phyloP scores from a whole-genome alignment of 1,140 invertebrate genomes.

The Plutomurus gul region DNA sequence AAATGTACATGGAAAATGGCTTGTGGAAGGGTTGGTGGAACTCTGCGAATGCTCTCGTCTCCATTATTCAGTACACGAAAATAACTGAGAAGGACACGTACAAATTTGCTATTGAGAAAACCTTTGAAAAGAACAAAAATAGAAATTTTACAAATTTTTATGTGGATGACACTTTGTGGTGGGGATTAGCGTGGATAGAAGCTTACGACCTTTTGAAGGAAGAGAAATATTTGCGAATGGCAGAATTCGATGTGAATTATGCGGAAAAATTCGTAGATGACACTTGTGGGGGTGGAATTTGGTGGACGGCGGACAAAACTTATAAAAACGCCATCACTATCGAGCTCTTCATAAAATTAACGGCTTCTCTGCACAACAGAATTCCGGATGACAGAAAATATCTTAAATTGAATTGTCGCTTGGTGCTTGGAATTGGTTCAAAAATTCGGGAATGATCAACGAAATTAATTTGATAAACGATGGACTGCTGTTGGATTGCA shows the following conservation, averaged over 20 bases:
- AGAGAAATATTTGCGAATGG: constrained; percentile 41
- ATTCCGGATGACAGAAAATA: constrained; percentile 47
- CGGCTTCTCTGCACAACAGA: constrained; percentile 42
- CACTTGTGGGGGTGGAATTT: constrained; percentile 42
- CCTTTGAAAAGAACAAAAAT: constrained; percentile 43
- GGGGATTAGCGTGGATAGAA: constrained; percentile 41
- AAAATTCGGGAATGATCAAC: constrained; percentile 45
- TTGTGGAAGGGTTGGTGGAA: constrained; percentile 49
- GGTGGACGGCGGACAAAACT: constrained; percentile 32
- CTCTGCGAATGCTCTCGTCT: constrained; percentile 36
- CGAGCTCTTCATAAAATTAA: constrained; percentile 44
- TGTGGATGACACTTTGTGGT: constrained; percentile 44
- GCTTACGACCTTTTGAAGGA: constrained; percentile 40
- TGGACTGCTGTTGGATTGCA: constrained; percentile 5
- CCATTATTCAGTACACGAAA: constrained; percentile 44
- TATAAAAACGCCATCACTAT: constrained; percentile 48
- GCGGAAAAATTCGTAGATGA: constrained; percentile 17
- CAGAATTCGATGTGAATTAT: constrained; percentile 37
- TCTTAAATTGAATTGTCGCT: background rate
- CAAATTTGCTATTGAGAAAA: constrained; percentile 39
- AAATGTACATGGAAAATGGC: constrained; percentile 33
- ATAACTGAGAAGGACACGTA: constrained; percentile 3
- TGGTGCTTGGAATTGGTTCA: constrained; percentile 45
- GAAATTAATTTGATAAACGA: constrained; percentile 42
- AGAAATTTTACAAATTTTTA: background rate